These are phyloP conservation scores for Columbina picui DNA, from an alignment of 2,113 vertebrate species.

Conservation along the genomic window DNA sequence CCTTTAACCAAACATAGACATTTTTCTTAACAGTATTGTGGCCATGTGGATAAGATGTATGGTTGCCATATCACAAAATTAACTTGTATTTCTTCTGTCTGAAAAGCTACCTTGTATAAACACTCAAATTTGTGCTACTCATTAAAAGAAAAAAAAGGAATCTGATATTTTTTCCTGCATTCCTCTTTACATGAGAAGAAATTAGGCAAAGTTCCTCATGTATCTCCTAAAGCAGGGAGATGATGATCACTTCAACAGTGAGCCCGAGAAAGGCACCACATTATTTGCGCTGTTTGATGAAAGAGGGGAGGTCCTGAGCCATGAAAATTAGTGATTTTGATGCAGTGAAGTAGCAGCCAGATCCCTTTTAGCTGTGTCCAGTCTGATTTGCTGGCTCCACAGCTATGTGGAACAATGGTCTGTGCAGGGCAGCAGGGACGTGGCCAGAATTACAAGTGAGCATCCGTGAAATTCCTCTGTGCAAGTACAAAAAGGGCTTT, in stretches of 20 bases:
- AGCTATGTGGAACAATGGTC: not conserved
- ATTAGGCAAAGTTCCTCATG: not conserved
- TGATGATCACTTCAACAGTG: not conserved
- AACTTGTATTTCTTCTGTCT: not conserved
- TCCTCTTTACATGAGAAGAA: not conserved
- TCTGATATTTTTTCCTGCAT: not conserved
- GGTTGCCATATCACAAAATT: not conserved
- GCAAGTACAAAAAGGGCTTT: not conserved
- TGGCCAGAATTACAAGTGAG: slow-evolving; percentile 50
- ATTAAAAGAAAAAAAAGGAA: not conserved
- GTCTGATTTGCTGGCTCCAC: slow-evolving; percentile 35
- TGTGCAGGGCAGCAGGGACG: slow-evolving; percentile 23
- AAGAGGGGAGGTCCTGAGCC: not conserved
- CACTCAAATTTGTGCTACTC: not conserved
- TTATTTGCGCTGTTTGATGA: not conserved
- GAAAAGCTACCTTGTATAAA: not conserved
- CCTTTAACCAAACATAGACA: not conserved
- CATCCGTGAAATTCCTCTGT: not conserved
- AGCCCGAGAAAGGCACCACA: not conserved
- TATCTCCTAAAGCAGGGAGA: not conserved
- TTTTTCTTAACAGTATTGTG: not conserved
- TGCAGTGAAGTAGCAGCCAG: not conserved
- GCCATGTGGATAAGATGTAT: not conserved
- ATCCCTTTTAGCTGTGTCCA: not conserved
- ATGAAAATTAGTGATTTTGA: not conserved